phyloP scores from a whole-genome alignment of 2,888 invertebrate species.

The Caradrina kadenii region DNA sequence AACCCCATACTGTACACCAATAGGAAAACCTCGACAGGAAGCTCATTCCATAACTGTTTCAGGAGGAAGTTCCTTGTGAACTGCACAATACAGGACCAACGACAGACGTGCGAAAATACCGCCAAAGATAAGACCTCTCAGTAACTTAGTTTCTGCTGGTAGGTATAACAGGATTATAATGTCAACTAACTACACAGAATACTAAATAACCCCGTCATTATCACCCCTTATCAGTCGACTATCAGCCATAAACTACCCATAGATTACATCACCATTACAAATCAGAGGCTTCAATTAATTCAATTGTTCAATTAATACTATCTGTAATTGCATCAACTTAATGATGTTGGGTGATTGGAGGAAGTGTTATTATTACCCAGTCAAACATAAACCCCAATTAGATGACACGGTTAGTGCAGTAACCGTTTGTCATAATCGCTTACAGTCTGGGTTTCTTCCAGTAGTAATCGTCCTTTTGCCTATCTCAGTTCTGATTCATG shows the following conservation, averaged over 20 bases:
- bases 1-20: too few species aligned
- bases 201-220: background rate
- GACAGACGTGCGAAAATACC: too few species aligned
- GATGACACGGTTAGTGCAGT: background rate
- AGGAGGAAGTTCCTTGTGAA: too few species aligned
- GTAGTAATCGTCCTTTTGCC: too few species aligned
- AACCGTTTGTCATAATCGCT: too few species aligned
- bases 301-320: conserved; percentile 23
- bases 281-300: conserved; percentile 30
- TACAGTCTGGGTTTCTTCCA: too few species aligned
- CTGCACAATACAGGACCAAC: too few species aligned
- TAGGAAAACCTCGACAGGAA: too few species aligned
- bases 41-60: too few species aligned
- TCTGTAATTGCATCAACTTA: conserved; percentile 17
- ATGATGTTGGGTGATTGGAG: background rate
- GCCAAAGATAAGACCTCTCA: too few species aligned
- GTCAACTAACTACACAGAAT: background rate
- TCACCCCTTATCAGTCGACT: conserved; percentile 1
- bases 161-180: background rate
- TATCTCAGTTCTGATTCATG: too few species aligned
- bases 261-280: conserved; percentile 16
- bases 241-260: conserved; percentile 3
- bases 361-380: background rate
- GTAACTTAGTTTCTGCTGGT: too few species aligned
- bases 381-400: conserved; percentile 1